A percentile compares a stretch with the other conserved stretches of the same genome.
Evolutionary conservation across 2,888 invertebrate genomes (phyloP).

Genomic region (Machimus atricapillus): DNA sequence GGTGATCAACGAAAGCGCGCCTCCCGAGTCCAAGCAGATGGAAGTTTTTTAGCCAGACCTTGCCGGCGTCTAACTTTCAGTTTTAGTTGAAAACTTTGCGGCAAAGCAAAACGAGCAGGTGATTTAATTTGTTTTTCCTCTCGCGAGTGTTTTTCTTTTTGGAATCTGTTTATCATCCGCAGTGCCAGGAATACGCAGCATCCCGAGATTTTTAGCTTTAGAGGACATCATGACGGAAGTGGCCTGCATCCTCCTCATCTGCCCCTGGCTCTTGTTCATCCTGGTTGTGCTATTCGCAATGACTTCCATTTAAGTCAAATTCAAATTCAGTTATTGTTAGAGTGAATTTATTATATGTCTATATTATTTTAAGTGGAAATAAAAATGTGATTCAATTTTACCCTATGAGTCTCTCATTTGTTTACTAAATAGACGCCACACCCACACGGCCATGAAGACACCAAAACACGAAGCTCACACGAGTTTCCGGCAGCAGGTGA

Average conservation of each 20-base stretch:
- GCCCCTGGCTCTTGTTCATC: conserved; percentile 73
- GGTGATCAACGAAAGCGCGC: not conserved
- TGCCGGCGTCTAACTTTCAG: conserved; percentile 13
- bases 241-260: conserved; percentile 71
- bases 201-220: not conserved
- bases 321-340: not conserved
- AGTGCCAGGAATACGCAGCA: not conserved
- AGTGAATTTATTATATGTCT: not conserved
- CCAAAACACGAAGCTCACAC: not conserved
- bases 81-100: not conserved
- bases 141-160: not conserved
- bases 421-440: not conserved
- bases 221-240: conserved; percentile 51
- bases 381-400: not conserved
- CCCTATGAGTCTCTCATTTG: not conserved
- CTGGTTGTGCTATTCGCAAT: conserved; percentile 72
- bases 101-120: not conserved
- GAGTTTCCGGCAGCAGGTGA: not conserved
- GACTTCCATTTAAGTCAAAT: conserved; percentile 66
- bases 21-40: not conserved
- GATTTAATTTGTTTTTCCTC: not conserved
- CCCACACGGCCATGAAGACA: not conserved
- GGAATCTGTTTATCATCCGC: not conserved
- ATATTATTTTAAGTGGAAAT: not conserved
- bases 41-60: not conserved